Evolutionary conservation across 2,888 invertebrate genomes (phyloP).

Genomic region (Matsumyia berberina): DNA sequence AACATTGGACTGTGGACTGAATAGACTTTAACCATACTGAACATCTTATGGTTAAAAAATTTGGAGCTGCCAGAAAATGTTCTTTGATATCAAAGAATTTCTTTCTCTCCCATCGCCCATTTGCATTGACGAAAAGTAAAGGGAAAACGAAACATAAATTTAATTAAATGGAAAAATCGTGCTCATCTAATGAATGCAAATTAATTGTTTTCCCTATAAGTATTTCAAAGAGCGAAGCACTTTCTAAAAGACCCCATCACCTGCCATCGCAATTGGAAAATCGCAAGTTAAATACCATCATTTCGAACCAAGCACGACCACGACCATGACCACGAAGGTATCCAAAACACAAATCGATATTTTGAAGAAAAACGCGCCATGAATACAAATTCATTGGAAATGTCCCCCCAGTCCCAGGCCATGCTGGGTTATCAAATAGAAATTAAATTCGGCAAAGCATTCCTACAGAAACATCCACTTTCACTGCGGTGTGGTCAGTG

Average conservation of each 20-base stretch:
- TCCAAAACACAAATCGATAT: constrained; percentile 37
- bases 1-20: too few relatives aligned
- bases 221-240: constrained; percentile 14
- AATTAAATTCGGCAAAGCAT: constrained; percentile 28
- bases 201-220: constrained; percentile 42
- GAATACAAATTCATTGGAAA: constrained; percentile 42
- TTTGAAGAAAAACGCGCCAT: constrained; percentile 28
- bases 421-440: constrained; percentile 30
- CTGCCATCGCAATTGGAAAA: constrained; percentile 33
- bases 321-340: not conserved
- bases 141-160: constrained; percentile 4
- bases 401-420: not conserved
- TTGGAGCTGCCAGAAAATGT: too few relatives aligned
- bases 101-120: too few relatives aligned
- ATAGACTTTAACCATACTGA: too few relatives aligned
- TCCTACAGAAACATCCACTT: constrained; percentile 34
- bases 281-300: constrained; percentile 8
- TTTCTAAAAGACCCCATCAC: constrained; percentile 34
- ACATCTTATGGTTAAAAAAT: too few relatives aligned
- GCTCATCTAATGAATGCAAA: constrained; percentile 35
- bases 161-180: not conserved
- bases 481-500: constrained; percentile 49
- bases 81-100: too few relatives aligned
- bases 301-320: not conserved
- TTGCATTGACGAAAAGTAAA: too few relatives aligned